Percentiles rank a stretch among this genome's conserved stretches.
Evolutionary conservation across 2,113 vertebrate genomes (phyloP).

Genomic region (Hirundichthys speculiger): DNA sequence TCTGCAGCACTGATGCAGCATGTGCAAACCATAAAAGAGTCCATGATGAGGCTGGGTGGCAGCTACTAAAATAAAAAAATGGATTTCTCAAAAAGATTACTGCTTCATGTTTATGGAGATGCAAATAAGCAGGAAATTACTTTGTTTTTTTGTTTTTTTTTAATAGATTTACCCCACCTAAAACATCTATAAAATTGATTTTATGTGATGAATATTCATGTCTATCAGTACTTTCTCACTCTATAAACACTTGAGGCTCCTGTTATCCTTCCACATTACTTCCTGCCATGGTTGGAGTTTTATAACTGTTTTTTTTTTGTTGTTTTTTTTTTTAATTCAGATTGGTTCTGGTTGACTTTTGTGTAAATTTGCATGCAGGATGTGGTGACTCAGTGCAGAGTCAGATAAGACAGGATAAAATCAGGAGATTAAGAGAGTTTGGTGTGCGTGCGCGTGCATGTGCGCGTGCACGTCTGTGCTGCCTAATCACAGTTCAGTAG

Average conservation of each 20-base stretch:
- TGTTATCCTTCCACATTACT: background rate
- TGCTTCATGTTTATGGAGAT: too few species aligned
- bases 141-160: too few species aligned
- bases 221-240: background rate
- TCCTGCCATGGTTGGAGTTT: slow-evolving; percentile 11
- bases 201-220: too few species aligned
- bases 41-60: slow-evolving; percentile 10
- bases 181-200: too few species aligned
- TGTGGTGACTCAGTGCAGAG: slow-evolving; percentile 48
- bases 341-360: slow-evolving; percentile 41
- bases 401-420: slow-evolving; percentile 61
- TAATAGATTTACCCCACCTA: too few species aligned
- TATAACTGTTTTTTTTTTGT: background rate
- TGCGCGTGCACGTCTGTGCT: background rate
- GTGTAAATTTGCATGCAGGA: slow-evolving; percentile 59
- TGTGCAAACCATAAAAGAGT: slow-evolving; percentile 64
- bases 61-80: too few species aligned
- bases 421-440: slow-evolving; percentile 48
- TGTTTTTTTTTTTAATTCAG: background rate
- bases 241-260: background rate
- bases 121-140: too few species aligned
- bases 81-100: too few species aligned
- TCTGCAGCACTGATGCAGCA: slow-evolving; percentile 74
- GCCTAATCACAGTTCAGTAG: slow-evolving; percentile 52
- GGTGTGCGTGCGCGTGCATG: slow-evolving; percentile 1